Evolutionary conservation across 2,797 vertebrate genomes (phyloP).

Genomic region (Sylvia borin): DNA sequence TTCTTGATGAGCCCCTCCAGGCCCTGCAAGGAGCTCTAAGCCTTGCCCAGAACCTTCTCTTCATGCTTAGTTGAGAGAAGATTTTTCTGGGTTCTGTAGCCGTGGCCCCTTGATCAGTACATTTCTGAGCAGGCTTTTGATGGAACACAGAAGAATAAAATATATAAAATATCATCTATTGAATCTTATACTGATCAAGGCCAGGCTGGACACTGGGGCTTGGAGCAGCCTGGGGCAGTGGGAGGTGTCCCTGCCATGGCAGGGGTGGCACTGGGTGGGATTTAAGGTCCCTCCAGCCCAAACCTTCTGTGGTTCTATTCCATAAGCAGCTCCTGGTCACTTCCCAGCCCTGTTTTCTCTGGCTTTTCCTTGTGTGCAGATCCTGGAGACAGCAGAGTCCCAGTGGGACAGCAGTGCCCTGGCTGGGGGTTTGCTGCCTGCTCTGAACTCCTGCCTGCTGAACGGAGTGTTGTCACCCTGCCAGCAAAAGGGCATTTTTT

Average conservation of each 20-base stretch:
- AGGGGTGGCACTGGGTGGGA: background rate
- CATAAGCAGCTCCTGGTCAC: background rate
- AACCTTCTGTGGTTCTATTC: background rate
- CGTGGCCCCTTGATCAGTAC: background rate
- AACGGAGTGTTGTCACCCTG: background rate
- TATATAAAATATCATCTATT: background rate
- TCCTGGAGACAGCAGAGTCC: background rate
- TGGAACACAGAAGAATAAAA: background rate
- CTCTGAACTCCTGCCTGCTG: background rate
- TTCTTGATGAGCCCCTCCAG: background rate
- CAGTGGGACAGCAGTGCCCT: background rate
- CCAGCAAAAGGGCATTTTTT: background rate
- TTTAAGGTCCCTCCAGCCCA: background rate
- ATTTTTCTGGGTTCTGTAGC: background rate
- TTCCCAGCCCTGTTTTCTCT: background rate
- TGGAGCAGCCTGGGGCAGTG: background rate
- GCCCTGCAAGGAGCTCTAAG: background rate
- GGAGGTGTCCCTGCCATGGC: background rate
- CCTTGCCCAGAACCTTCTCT: background rate
- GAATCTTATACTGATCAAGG: background rate
- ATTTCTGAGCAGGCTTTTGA: background rate
- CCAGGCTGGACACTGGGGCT: background rate
- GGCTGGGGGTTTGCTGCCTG: background rate
- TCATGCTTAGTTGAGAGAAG: background rate
- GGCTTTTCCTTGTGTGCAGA: background rate